phyloP scores from a whole-genome alignment of 2,113 vertebrate genomes.

The Crotalus horridus region DNA sequence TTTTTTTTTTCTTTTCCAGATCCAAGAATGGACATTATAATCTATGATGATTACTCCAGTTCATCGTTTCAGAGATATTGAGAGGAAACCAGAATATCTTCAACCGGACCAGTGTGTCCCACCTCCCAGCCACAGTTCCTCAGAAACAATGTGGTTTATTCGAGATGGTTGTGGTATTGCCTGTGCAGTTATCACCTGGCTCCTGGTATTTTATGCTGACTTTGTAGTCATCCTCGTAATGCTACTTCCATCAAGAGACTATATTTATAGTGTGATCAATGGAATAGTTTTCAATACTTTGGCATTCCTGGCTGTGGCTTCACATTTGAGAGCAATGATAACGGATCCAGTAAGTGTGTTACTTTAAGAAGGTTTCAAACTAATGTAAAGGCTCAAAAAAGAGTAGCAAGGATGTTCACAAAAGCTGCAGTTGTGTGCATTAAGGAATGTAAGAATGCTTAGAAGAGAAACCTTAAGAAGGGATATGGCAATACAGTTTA shows the following conservation, averaged over 20 bases:
- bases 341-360: slow-evolving; percentile 91
- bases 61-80: slow-evolving; percentile 91
- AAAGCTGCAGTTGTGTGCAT: neutral
- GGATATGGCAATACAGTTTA: neutral
- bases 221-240: slow-evolving; percentile 97
- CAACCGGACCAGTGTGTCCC: slow-evolving; percentile 89
- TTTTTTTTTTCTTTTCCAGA: slow-evolving; percentile 64
- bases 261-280: slow-evolving; percentile 87
- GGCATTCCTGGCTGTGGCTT: slow-evolving; percentile 91
- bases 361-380: slow-evolving; percentile 3
- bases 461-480: neutral
- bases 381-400: neutral
- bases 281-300: slow-evolving; percentile 89
- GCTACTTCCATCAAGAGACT: slow-evolving; percentile 86
- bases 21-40: slow-evolving; percentile 76
- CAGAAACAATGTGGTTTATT: slow-evolving; percentile 94
- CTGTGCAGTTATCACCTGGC: slow-evolving; percentile 93
- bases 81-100: slow-evolving; percentile 92
- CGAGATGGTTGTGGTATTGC: slow-evolving; percentile 93
- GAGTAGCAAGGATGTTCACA: neutral
- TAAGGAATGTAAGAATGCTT: neutral
- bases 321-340: slow-evolving; percentile 94
- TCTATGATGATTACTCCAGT: slow-evolving; percentile 85
- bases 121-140: slow-evolving; percentile 71
- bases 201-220: slow-evolving; percentile 94